Base-by-base conservation (phyloP, 2,888 invertebrate species). In the Bugula neritina region DNA sequence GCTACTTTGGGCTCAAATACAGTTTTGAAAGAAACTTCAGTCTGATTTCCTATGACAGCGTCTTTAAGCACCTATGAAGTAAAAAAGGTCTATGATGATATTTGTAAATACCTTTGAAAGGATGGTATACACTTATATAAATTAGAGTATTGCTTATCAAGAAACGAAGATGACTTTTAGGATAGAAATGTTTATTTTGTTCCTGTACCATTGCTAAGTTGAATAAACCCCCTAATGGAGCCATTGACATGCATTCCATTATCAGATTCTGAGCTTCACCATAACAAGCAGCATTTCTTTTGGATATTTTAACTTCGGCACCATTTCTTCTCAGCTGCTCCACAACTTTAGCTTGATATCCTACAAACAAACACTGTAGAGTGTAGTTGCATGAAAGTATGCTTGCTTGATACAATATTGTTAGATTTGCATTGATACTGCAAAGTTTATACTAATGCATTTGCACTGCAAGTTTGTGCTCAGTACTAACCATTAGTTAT, bases 151-250 rank as follows among this genome's bases (percentile, higher is more conserved):
- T n/a, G n/a, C n/a, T n/a, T n/a, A n/a, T n/a, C n/a, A n/a, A n/a
- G n/a, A n/a, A n/a, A n/a, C n/a, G n/a, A n/a, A n/a, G n/a, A n/a
- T n/a, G n/a, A n/a, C n/a, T n/a, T n/a, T n/a, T n/a, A n/a, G n/a
- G n/a, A n/a, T n/a, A n/a, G n/a, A n/a, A n/a, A n/a, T n/a, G n/a
- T n/a, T n/a, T n/a, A n/a, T n/a, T n/a, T n/a, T n/a, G n/a, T n/a
- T n/a, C n/a, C n/a, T n/a, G n/a, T n/a, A n/a, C 84, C 81, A 91
- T 95, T 31, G 98, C 98, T 78, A 98, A 87, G 86, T 98, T 95
- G 87, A 97, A 97, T 73, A 98, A 90, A 77, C 90, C 94, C 74
- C 92, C 94, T 73, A 94, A 88, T 63, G 90, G 87, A 13, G 90
- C 91, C 73, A 90, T 80, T 10, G 54, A 54, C 23, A 35, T 55